These are phyloP conservation scores for Brachionus rotundiformis DNA, from an alignment of 1,140 invertebrate species.

Conservation along the genomic window DNA sequence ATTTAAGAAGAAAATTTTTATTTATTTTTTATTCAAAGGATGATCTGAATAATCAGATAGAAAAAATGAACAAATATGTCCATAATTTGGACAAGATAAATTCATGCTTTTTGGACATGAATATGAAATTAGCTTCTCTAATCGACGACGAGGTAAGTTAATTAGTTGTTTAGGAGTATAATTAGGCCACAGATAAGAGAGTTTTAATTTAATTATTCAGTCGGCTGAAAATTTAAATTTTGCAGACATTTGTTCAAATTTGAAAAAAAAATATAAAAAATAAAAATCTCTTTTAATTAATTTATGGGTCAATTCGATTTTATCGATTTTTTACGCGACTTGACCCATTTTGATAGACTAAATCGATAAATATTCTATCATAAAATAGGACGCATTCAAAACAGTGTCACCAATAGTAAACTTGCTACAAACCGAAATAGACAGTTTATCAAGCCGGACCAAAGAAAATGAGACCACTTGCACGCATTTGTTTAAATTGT, in stretches of 20 bases:
- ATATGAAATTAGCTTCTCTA: neutral
- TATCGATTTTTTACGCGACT: constrained; percentile 17
- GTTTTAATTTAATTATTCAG: constrained; percentile 20
- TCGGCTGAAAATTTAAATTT: constrained; percentile 9
- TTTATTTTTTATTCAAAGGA: neutral
- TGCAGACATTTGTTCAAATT: constrained; percentile 36
- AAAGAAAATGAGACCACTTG: neutral
- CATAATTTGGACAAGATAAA: constrained; percentile 18
- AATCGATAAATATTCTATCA: neutral
- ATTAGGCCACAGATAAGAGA: neutral
- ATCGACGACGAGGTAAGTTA: constrained; percentile 17
- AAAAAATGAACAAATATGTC: neutral
- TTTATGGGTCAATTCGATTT: constrained; percentile 44
- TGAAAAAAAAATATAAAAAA: constrained; percentile 21
- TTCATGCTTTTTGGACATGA: neutral
- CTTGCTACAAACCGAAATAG: constrained; percentile 10
- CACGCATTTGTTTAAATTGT: constrained; percentile 29
- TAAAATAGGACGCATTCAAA: constrained; percentile 8
- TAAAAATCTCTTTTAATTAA: neutral
- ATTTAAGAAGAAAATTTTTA: neutral
- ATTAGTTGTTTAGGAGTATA: neutral
- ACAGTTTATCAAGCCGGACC: neutral
- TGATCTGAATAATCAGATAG: constrained; percentile 8
- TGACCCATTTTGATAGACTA: constrained; percentile 32
- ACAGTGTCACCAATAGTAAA: constrained; percentile 33